A percentile compares a stretch with the other conserved stretches of the same genome.
Evolutionary conservation across 1,140 invertebrate species (phyloP).

Genomic region (Halyomorpha halys): DNA sequence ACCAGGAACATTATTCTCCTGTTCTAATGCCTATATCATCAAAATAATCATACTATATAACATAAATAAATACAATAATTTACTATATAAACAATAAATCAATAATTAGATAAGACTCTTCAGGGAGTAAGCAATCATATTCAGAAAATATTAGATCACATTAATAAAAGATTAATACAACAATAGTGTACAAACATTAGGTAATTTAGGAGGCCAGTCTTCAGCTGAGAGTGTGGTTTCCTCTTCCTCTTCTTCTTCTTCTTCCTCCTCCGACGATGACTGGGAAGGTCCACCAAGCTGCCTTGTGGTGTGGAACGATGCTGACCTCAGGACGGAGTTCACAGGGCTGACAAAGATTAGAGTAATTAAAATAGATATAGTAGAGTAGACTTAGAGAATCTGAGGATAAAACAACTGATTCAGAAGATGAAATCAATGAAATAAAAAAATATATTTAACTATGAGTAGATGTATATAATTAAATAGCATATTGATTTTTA

Average conservation of each 20-base stretch:
- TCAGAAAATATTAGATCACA: background rate
- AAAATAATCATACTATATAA: background rate
- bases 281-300: conserved; percentile 33
- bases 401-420: too few species aligned
- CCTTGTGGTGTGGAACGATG: conserved; percentile 44
- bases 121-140: too few species aligned
- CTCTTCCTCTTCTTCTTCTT: conserved; percentile 31
- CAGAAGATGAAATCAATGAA: too few species aligned
- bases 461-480: too few species aligned
- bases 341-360: conserved; percentile 14
- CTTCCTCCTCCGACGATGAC: conserved; percentile 31
- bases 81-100: background rate
- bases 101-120: background rate
- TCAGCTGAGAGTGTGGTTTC: conserved; percentile 25
- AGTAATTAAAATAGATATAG: background rate
- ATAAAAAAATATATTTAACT: too few species aligned
- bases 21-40: conserved; percentile 23
- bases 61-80: too few species aligned
- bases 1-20: conserved; percentile 26
- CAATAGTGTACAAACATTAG: conserved; percentile 16
- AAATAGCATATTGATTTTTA: too few species aligned
- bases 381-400: too few species aligned
- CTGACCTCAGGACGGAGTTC: conserved; percentile 40
- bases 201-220: conserved; percentile 25
- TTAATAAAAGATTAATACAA: background rate